A percentile compares a stretch with the other conserved stretches of the same genome.
Evolutionary conservation across 2,888 invertebrate genomes (phyloP).

Genomic region (Aricia artaxerxes): DNA sequence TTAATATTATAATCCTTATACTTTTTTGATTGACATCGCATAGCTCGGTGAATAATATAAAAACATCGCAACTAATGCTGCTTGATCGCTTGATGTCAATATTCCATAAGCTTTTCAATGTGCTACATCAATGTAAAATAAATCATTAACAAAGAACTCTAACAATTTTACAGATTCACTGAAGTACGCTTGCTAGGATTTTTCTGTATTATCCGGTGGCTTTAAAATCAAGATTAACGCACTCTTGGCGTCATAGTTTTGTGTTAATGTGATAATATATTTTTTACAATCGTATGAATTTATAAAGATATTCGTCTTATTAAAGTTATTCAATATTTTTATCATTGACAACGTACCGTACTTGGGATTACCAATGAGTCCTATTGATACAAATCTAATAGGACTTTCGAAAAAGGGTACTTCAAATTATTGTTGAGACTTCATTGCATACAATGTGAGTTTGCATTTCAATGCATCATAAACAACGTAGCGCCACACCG

Average conservation of each 20-base stretch:
- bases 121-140: background rate
- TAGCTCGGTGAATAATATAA: constrained; percentile 13
- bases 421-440: background rate
- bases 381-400: constrained; percentile 6
- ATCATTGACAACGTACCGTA: background rate
- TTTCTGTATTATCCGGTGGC: background rate
- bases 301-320: background rate
- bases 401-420: constrained; percentile 5
- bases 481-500: constrained; percentile 15
- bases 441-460: constrained; percentile 28
- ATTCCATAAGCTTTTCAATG: constrained; percentile 15
- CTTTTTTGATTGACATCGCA: constrained; percentile 16
- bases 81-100: constrained; percentile 8
- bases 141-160: constrained; percentile 9
- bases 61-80: background rate
- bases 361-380: background rate
- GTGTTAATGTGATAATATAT: too few species aligned
- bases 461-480: constrained; percentile 26
- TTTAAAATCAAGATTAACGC: background rate
- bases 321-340: background rate
- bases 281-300: background rate
- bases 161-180: constrained; percentile 7
- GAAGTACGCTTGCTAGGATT: background rate
- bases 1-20: constrained; percentile 24
- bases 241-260: background rate